Base-by-base conservation (phyloP, 1,140 invertebrate species). In the Stegodyphus dumicola region DNA sequence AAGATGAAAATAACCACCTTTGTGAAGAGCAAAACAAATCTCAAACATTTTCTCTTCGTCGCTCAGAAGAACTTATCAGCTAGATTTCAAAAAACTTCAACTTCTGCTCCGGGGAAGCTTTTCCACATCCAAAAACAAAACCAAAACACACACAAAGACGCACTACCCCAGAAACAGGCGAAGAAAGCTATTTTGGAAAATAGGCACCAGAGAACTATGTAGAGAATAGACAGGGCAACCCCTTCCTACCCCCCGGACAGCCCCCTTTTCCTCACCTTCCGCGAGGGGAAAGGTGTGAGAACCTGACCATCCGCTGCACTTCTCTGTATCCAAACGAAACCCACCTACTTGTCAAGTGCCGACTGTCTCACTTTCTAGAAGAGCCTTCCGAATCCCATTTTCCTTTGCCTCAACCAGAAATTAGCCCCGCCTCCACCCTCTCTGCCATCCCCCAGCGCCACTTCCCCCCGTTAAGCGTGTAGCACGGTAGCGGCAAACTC, bases 321-420 rank as follows among this genome's bases (percentile, higher is more conserved):
- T 83, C 71, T 75, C 80, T 75, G 80, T 83, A 83, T 83, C 80
- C 77, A 80, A 80, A 71, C 77, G 17, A 56, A 18, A 18, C 56
- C 70, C 70, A 53, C 80, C 80, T 64, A 74, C 80, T 83, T 83
- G 80, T 83, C 80, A 83, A 83, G 75, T 83, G 80, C 75, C 80
- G 75, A 83, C 74, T 83, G 80, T 83, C 80, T 83, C 80, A 83
- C 80, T 83, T 83, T 71, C 78, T 18, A 17, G 60, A 11, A 33
- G 56, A 66, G 13, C 33, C 33, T 33, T 71, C 56, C 56, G 56
- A 66, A 83, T 66, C 71, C 80, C 80, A 66, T 75, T 83, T 83
- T 83, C 60, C 51, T 83, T 65, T 81, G n/a, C 53, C 18, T 71
- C 70, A 81, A 71, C 78, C 78, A 75, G 60, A 83, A 83, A 83